These are phyloP conservation scores for Machimus atricapillus DNA, from an alignment of 2,888 invertebrate species.

Conservation along the genomic window DNA sequence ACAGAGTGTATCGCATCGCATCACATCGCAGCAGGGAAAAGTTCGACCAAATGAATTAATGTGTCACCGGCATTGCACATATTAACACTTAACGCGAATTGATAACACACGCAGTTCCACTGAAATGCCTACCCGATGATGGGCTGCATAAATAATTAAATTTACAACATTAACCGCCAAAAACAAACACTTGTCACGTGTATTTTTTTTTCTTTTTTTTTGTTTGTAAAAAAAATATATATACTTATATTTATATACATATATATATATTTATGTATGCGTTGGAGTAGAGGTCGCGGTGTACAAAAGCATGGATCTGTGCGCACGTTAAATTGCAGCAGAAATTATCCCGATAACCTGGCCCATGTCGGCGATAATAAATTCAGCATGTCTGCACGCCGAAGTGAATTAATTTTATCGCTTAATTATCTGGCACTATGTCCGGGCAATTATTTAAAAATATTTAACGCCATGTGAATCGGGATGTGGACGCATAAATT, in stretches of 20 bases:
- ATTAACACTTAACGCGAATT: neutral
- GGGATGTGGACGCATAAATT: constrained; percentile 24
- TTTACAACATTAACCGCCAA: neutral
- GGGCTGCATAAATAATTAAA: neutral
- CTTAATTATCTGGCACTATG: constrained; percentile 57
- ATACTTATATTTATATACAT: neutral
- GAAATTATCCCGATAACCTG: constrained; percentile 39
- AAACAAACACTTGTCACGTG: neutral
- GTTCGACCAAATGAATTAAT: neutral
- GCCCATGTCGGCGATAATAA: constrained; percentile 36
- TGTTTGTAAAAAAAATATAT: neutral
- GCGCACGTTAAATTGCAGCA: constrained; percentile 31
- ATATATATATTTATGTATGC: neutral
- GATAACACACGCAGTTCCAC: neutral
- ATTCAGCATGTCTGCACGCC: constrained; percentile 53
- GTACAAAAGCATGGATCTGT: neutral
- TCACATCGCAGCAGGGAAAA: neutral
- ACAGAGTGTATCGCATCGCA: neutral
- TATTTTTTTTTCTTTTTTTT: neutral
- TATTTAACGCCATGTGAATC: constrained; percentile 44
- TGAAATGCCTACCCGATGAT: neutral
- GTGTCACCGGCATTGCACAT: neutral
- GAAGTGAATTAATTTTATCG: constrained; percentile 63
- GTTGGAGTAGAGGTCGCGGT: neutral
- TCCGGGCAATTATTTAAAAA: constrained; percentile 47